Evolutionary conservation across 2,113 vertebrate genomes (phyloP).

Genomic region (Aix galericulata): DNA sequence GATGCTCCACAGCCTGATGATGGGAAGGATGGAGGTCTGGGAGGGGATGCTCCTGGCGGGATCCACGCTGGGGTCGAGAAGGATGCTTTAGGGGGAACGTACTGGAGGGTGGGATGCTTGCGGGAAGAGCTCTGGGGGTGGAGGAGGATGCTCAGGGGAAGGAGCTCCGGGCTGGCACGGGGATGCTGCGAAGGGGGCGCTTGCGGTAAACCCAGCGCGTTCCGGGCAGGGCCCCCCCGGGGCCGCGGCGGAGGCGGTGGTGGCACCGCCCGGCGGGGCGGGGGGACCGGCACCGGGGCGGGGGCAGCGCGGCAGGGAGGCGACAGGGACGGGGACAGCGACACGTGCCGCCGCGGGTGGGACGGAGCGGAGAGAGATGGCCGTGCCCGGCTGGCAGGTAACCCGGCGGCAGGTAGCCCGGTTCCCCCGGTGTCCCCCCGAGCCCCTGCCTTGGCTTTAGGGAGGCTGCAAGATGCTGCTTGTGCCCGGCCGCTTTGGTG

Average conservation of each 20-base stretch:
- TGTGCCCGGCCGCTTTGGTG: fast-evolving
- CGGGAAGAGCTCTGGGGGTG: too few relatives aligned
- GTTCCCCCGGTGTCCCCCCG: background rate
- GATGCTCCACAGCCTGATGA: too few relatives aligned
- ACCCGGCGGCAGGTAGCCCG: background rate
- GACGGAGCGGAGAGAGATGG: background rate
- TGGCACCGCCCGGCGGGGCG: constrained; percentile 13
- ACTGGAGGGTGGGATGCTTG: fast-evolving
- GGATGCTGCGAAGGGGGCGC: background rate
- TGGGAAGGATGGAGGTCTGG: background rate
- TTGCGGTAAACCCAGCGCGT: background rate
- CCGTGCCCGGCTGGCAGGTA: background rate
- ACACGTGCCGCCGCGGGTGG: background rate
- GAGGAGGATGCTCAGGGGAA: too few relatives aligned
- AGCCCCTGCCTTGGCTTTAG: too few relatives aligned
- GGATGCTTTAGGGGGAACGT: fast-evolving
- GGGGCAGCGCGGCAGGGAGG: background rate
- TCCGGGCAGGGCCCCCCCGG: background rate
- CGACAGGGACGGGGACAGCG: background rate
- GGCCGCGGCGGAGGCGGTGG: background rate
- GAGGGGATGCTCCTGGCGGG: too few relatives aligned
- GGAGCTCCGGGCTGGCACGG: too few relatives aligned
- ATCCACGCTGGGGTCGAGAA: too few relatives aligned
- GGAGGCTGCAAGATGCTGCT: background rate
- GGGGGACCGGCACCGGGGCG: background rate